These are phyloP conservation scores for Heliornis fulica DNA, from an alignment of 2,113 vertebrate species.

Conservation along the genomic window DNA sequence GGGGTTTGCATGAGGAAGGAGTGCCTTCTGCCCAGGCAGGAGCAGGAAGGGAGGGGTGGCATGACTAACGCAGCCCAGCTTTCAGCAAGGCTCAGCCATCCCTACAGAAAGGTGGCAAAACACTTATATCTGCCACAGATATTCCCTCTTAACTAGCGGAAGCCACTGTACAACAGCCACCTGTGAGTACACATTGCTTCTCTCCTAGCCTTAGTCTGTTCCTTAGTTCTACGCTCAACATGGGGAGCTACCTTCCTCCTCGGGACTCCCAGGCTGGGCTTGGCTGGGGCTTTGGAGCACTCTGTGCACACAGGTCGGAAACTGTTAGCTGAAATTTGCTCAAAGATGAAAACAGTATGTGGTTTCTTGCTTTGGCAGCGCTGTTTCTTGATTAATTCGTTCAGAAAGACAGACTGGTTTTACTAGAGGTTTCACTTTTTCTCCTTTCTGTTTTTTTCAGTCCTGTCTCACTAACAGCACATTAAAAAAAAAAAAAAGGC, in stretches of 20 bases:
- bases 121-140: background rate
- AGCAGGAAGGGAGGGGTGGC: background rate
- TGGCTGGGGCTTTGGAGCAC: background rate
- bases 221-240: background rate
- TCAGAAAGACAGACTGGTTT: background rate
- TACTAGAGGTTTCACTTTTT: background rate
- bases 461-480: background rate
- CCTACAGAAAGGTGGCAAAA: background rate
- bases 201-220: background rate
- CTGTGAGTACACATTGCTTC: background rate
- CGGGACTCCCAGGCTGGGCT: background rate
- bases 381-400: background rate
- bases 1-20: accelerated
- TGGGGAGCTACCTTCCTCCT: background rate
- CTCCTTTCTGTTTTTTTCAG: background rate
- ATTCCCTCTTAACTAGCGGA: background rate
- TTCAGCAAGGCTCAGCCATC: background rate
- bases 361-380: background rate
- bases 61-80: accelerated
- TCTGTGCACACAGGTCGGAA: background rate
- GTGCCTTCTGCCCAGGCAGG: accelerated
- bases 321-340: background rate
- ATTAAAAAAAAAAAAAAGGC: background rate
- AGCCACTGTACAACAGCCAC: background rate
- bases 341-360: background rate